phyloP scores from a whole-genome alignment of 1,140 invertebrate species.

The Temnothorax curvispinosus region DNA sequence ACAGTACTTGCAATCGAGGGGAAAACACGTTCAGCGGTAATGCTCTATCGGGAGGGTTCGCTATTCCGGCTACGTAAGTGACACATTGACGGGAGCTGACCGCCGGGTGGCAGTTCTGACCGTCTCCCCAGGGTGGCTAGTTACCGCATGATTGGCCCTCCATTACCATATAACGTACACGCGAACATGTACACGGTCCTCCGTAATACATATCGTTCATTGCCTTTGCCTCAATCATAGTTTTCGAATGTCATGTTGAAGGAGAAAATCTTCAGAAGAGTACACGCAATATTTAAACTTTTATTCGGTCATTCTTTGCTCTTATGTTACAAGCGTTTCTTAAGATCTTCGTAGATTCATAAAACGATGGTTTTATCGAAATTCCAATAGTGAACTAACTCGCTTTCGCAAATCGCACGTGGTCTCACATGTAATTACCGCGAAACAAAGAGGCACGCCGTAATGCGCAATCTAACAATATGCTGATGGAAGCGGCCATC shows the following conservation, averaged over 20 bases:
- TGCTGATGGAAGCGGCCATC: conserved; percentile 42
- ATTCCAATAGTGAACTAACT: not conserved
- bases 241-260: conserved; percentile 18
- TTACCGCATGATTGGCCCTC: conserved; percentile 86
- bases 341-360: not conserved
- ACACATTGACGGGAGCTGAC: conserved; percentile 86
- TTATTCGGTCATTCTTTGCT: not conserved
- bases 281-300: not conserved
- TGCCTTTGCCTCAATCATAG: conserved; percentile 57
- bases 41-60: conserved; percentile 76
- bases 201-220: conserved; percentile 62
- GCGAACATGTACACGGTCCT: conserved; percentile 73
- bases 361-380: not conserved
- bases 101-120: conserved; percentile 83
- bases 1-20: conserved; percentile 79
- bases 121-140: conserved; percentile 84
- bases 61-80: conserved; percentile 84
- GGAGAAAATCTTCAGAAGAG: not conserved
- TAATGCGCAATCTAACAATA: conserved; percentile 16
- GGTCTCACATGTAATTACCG: conserved; percentile 11
- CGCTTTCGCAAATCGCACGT: not conserved
- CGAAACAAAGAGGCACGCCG: conserved; percentile 4
- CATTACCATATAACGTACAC: conserved; percentile 85
- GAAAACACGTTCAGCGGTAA: conserved; percentile 78
- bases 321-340: not conserved